These are phyloP conservation scores for Armadillidium nasatum DNA, from an alignment of 1,140 invertebrate species.

Conservation along the genomic window DNA sequence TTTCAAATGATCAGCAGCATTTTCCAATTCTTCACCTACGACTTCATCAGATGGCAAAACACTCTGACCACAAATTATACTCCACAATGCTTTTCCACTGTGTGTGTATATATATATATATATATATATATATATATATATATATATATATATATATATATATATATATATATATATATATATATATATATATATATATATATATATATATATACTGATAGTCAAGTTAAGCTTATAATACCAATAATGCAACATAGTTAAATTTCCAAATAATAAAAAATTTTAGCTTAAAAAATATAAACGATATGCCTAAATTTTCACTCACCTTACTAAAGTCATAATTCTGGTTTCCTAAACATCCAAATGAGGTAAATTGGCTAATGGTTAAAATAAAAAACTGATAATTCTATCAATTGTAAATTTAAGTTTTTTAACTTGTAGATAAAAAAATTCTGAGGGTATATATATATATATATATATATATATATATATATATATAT, in stretches of 20 bases:
- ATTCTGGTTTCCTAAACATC: no score
- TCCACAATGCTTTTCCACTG: constrained; percentile 32
- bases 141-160: constrained; percentile 13
- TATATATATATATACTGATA: not conserved
- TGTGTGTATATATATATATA: not conserved
- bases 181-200: not conserved
- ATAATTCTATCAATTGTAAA: no score
- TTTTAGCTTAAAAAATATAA: no score
- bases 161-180: constrained; percentile 6
- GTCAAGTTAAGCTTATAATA: no score
- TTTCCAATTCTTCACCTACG: constrained; percentile 27
- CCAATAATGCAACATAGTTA: no score
- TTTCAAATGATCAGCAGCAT: constrained; percentile 18
- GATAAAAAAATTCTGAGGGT: no score
- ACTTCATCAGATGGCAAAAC: constrained; percentile 27
- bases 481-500: not conserved
- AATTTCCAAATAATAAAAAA: no score
- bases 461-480: not conserved
- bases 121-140: not conserved
- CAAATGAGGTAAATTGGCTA: no score
- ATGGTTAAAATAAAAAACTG: no score
- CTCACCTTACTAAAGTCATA: no score
- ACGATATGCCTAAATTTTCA: no score
- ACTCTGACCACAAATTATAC: constrained; percentile 22
- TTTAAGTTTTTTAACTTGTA: no score